Evolutionary conservation across 2,888 invertebrate genomes (phyloP), one percentile per base, ranked within the genome.

Genomic region (Polietes domitor): DNA sequence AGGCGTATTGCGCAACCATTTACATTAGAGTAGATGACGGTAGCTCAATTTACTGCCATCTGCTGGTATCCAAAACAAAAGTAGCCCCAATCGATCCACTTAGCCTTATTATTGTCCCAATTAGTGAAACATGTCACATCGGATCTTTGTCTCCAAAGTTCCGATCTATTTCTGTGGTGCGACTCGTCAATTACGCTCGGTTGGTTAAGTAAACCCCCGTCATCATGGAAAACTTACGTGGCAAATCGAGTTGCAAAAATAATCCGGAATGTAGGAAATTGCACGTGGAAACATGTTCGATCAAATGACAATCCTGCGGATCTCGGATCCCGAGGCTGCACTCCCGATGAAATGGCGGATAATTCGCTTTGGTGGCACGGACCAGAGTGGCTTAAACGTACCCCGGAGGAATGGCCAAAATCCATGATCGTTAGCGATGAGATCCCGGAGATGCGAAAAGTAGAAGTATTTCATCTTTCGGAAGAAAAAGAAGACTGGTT

Each of bases 1-100:
- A 50, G n/a, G 50, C 50, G 19, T 50, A 17, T 50, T 50, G 78
- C n/a, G 85, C 82, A 10, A 72, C 26, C 0, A 15, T 86, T 0
- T 83, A 81, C n/a, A 17, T 79, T 5, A 68, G 83, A 15, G 47
- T 24, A 15, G 15, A 70, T 2, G 9, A 15, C 2, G 21, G 21
- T 2, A 7, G 17, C 2, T 2, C 24, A 28, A 43, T 78, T 3
- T 12, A 10, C 6, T 65, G 74, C 0, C 73, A 79, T 37, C 50
- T 83, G 0, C 10, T 83, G 7, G 73, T 65, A 1, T 73, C 86
- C 3, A 86, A 86, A 65, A 81, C 77, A 0, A 86, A 83, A 19
- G 82, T 85, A 7, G 83, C 85, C 4, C 85, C 86, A 2, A 63
- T 85, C 4, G 24, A 83, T 1, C 61, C 85, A 32, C 15, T 86